These are phyloP conservation scores for Eupeodes latifasciatus DNA, from an alignment of 2,888 invertebrate species.

Conservation along the genomic window DNA sequence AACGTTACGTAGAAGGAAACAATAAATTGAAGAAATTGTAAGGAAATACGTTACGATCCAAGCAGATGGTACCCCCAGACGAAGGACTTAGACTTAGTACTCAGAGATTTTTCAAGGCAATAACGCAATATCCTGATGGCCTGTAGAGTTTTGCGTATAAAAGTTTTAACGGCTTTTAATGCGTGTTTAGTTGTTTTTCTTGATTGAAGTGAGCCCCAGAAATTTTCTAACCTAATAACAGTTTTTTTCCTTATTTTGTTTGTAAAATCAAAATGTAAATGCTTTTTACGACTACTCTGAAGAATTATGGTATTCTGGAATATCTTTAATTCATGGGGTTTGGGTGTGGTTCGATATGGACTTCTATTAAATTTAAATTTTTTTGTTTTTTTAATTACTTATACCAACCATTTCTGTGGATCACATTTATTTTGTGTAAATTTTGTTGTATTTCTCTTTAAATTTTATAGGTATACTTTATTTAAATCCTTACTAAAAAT, in stretches of 20 bases:
- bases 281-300: neutral
- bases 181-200: slow-evolving; percentile 4
- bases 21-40: slow-evolving; percentile 36
- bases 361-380: neutral
- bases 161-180: slow-evolving; percentile 21
- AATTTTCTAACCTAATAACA: neutral
- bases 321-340: no score
- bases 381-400: neutral
- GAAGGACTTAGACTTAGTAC: neutral
- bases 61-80: slow-evolving; percentile 9
- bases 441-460: no score
- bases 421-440: no score
- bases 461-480: no score
- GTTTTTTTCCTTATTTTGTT: neutral
- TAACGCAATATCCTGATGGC: slow-evolving; percentile 5
- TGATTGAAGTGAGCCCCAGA: neutral
- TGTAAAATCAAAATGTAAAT: slow-evolving; percentile 14
- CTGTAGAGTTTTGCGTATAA: slow-evolving; percentile 11
- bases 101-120: slow-evolving; percentile 2
- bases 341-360: neutral
- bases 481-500: no score
- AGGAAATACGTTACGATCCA: slow-evolving; percentile 19
- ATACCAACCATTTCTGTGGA: neutral
- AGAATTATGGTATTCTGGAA: neutral
- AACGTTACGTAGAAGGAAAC: slow-evolving; percentile 26